Percentiles rank a stretch among this genome's conserved stretches.
phyloP scores from a whole-genome alignment of 2,797 vertebrate genomes.

The Micropoecilia bifurca region DNA sequence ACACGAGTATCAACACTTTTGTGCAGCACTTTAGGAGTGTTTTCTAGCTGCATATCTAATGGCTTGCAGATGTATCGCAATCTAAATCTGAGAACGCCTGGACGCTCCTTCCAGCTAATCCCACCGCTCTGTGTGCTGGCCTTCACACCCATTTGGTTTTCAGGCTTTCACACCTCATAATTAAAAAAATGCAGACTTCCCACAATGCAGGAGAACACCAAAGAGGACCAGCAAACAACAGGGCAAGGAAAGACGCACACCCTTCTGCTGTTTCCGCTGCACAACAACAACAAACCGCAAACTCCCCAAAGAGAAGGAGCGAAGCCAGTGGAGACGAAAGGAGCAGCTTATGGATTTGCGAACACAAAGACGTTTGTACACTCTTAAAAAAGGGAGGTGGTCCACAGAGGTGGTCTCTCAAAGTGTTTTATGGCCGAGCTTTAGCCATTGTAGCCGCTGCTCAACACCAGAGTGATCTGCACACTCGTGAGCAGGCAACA shows the following conservation, averaged over 20 bases:
- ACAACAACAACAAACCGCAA: constrained; percentile 2
- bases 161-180: constrained; percentile 80
- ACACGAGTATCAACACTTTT: background rate
- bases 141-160: constrained; percentile 66
- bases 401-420: constrained; percentile 78
- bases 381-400: constrained; percentile 62
- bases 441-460: constrained; percentile 75
- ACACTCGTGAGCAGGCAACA: background rate
- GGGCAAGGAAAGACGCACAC: constrained; percentile 3
- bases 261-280: constrained; percentile 16
- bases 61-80: constrained; percentile 69
- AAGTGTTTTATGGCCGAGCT: constrained; percentile 66
- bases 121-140: constrained; percentile 39
- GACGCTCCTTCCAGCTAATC: constrained; percentile 46
- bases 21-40: constrained; percentile 35
- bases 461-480: constrained; percentile 53
- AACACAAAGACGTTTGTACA: constrained; percentile 17
- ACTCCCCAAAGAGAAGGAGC: constrained; percentile 2
- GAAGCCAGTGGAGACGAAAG: background rate
- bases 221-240: constrained; percentile 61
- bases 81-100: constrained; percentile 48
- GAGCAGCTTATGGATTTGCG: background rate
- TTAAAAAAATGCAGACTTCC: constrained; percentile 75
- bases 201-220: constrained; percentile 62
- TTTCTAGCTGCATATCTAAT: constrained; percentile 68